These are phyloP conservation scores for Pissodes strobi DNA, from an alignment of 1,140 invertebrate genomes.

Conservation along the genomic window DNA sequence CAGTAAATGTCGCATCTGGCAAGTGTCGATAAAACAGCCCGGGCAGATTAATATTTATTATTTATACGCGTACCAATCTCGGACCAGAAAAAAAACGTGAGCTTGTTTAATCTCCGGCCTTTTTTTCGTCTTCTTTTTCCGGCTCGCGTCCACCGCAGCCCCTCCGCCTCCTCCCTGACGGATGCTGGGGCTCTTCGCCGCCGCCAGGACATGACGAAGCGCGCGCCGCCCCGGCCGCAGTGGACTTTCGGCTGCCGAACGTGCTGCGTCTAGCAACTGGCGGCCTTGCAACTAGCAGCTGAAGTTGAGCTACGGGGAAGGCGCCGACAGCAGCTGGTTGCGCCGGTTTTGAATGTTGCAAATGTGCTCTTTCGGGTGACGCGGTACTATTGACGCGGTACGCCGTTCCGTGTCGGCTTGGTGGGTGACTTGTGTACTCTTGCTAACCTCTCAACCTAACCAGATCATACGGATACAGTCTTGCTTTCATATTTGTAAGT, in stretches of 20 bases:
- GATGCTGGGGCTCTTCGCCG: neutral
- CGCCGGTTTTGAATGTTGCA: conserved; percentile 16
- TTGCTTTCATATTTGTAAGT: neutral
- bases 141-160: conserved; percentile 10
- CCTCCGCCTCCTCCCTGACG: neutral
- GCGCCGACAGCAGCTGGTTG: conserved; percentile 30
- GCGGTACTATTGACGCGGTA: neutral
- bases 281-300: conserved; percentile 33
- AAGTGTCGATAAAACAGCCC: conserved; percentile 12
- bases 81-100: neutral
- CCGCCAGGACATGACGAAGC: conserved; percentile 17
- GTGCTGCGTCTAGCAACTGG: conserved; percentile 26
- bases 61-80: neutral
- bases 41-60: conserved; percentile 14
- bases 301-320: conserved; percentile 34
- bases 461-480: neutral
- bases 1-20: neutral
- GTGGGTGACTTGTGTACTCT: conserved; percentile 12
- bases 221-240: conserved; percentile 29
- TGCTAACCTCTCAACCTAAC: neutral
- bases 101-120: conserved; percentile 14
- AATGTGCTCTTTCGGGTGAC: neutral
- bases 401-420: neutral
- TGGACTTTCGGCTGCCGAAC: conserved; percentile 34
- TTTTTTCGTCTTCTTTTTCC: conserved; percentile 3